Percentiles rank a stretch among this genome's conserved stretches.
These are phyloP conservation scores for Pocillopora damicornis DNA, from an alignment of 64 coral and sea anemone species.

Conservation along the genomic window DNA sequence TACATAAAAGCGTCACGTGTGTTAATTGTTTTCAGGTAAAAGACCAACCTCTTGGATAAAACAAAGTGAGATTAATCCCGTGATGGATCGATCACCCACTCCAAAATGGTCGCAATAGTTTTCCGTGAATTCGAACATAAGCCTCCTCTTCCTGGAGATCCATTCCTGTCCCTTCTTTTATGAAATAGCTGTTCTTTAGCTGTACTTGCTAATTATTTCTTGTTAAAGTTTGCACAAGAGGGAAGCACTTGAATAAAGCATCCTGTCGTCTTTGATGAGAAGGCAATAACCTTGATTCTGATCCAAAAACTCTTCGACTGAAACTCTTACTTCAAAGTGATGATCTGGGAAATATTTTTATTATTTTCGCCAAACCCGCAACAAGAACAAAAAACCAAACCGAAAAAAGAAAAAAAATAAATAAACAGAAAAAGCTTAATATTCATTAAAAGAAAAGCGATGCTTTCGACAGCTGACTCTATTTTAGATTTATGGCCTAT, in stretches of 20 bases:
- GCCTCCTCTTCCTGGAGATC: not conserved
- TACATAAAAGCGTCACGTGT: not conserved
- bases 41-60: not conserved
- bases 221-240: constrained; percentile 23
- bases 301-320: too few relatives aligned
- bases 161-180: not conserved
- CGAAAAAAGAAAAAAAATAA: not conserved
- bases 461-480: not conserved
- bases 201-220: not conserved
- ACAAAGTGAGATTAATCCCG: not conserved
- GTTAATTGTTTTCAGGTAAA: not conserved
- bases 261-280: not conserved
- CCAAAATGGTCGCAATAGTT: not conserved
- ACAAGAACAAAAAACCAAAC: not conserved
- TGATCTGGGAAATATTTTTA: not conserved
- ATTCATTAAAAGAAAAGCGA: not conserved
- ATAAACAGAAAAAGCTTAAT: not conserved
- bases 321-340: not conserved
- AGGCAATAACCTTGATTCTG: not conserved
- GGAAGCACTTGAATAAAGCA: not conserved
- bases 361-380: not conserved
- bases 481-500: not conserved
- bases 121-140: not conserved
- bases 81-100: not conserved
- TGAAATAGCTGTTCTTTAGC: not conserved